phyloP scores from a whole-genome alignment of 2,888 invertebrate genomes.

The Seira sanloemensis region DNA sequence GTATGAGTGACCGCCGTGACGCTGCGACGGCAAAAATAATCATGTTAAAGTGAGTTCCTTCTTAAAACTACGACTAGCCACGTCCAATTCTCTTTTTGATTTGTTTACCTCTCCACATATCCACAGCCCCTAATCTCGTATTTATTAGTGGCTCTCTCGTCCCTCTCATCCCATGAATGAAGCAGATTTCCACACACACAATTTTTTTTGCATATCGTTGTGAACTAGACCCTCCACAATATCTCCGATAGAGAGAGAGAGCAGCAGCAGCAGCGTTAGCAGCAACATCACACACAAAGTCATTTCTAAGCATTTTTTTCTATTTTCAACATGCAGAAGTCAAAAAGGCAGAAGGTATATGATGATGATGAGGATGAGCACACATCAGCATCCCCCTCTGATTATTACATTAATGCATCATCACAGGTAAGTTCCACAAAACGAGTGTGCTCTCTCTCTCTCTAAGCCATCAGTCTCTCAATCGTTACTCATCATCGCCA shows the following conservation, averaged over 20 bases:
- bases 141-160: background rate
- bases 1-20: background rate
- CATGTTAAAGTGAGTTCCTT: background rate
- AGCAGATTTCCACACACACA: background rate
- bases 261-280: no score
- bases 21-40: background rate
- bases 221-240: background rate
- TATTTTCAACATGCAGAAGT: background rate
- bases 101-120: background rate
- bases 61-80: background rate
- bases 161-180: background rate
- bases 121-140: no score
- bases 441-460: background rate
- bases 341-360: background rate
- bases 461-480: background rate
- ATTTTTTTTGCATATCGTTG: background rate
- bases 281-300: background rate
- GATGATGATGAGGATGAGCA: background rate
- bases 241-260: no score
- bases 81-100: background rate
- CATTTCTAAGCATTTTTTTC: background rate
- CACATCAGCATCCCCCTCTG: background rate
- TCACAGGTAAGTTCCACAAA: background rate
- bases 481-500: slow-evolving; percentile 5
- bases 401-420: background rate